These are phyloP conservation scores for Zaprionus inermis DNA, from an alignment of 1,140 invertebrate genomes.

Conservation along the genomic window DNA sequence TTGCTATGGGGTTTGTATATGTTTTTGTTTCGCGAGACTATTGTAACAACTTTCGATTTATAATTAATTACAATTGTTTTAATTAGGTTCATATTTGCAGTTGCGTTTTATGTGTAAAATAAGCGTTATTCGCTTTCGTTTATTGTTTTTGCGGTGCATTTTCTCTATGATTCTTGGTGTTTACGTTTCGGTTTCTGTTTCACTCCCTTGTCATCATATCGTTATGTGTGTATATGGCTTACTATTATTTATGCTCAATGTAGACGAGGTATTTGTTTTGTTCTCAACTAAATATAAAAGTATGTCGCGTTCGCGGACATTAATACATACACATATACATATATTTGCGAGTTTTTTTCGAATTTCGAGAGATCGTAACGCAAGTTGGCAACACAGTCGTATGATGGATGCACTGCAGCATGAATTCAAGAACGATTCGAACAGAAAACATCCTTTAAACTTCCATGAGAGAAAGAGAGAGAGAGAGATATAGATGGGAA, in stretches of 20 bases:
- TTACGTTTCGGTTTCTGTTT: conserved; percentile 6
- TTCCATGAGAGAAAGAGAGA: conserved; percentile 4
- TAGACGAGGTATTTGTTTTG: conserved; percentile 66
- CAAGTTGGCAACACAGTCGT: conserved; percentile 16
- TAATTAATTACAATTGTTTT: conserved; percentile 44
- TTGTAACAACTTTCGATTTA: conserved; percentile 56
- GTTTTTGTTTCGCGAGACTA: conserved; percentile 31
- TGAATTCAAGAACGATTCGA: conserved; percentile 1
- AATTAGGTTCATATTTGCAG: conserved; percentile 30
- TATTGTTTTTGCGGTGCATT: conserved; percentile 33
- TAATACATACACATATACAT: neutral
- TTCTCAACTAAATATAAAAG: conserved; percentile 18
- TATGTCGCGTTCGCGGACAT: conserved; percentile 11
- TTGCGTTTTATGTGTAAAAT: conserved; percentile 50
- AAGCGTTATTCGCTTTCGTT: conserved; percentile 54
- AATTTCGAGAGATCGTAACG: conserved; percentile 41
- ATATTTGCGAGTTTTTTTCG: neutral
- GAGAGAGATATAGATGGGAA: neutral
- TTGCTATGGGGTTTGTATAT: conserved; percentile 27
- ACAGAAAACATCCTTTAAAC: neutral
- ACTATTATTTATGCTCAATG: conserved; percentile 55
- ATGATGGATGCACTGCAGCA: neutral
- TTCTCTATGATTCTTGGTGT: conserved; percentile 22
- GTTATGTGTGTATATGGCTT: conserved; percentile 26
- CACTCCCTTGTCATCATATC: conserved; percentile 3